Conservation (phyloP, 2,113 vertebrate species). For the Eupsittula cactorum region DNA sequence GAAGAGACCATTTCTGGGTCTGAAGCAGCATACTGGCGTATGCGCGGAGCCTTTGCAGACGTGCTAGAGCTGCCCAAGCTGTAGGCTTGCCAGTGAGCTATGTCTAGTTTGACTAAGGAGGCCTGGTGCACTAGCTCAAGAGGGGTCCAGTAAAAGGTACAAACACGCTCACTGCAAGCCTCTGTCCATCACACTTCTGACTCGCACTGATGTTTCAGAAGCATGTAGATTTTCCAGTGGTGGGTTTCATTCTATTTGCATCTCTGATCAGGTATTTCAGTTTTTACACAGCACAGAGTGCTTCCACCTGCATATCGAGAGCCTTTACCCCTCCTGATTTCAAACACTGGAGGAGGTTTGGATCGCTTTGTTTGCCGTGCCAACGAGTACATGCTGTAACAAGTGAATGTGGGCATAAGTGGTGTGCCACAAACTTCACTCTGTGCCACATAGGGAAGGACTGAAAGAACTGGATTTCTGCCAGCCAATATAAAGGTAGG, state of each 20-base stretch:
- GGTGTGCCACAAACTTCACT: constrained; percentile 49
- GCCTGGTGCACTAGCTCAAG: background rate
- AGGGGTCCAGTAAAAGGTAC: background rate
- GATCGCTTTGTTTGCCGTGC: constrained; percentile 40
- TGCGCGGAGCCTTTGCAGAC: background rate
- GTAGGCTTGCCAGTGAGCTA: background rate
- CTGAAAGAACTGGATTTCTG: constrained; percentile 51
- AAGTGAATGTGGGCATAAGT: constrained; percentile 50
- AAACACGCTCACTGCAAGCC: background rate
- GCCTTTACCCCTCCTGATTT: constrained; percentile 10
- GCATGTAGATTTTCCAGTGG: background rate
- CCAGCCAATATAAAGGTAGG: constrained; percentile 46
- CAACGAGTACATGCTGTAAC: constrained; percentile 62
- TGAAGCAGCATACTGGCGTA: background rate
- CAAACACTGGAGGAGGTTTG: background rate
- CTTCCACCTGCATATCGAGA: background rate
- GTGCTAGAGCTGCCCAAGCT: background rate
- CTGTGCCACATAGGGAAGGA: background rate
- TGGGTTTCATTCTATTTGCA: background rate
- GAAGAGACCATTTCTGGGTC: background rate
- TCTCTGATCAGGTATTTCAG: background rate
- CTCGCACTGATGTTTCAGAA: accelerated
- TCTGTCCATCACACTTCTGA: background rate
- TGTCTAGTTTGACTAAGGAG: background rate
- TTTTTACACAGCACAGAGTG: background rate